Base-by-base conservation (phyloP, 92 coral and sea anemone genomes). In the Palythoa grandiflora region DNA sequence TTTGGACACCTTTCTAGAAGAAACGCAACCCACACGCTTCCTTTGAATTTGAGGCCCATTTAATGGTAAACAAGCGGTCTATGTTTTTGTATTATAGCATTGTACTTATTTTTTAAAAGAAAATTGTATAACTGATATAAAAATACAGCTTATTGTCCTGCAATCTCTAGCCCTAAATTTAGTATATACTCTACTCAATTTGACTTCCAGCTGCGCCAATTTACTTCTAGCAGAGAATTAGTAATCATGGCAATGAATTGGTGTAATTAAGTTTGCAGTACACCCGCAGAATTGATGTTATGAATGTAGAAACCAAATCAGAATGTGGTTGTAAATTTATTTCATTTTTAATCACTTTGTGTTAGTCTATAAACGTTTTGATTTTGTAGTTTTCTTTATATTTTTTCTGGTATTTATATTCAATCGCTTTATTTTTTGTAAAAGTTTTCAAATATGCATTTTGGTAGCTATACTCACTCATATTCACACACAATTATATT, bases 161-260 rank as follows among this genome's bases (percentile, higher is more conserved):
- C 75, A 44, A 68, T 68, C 55, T 68, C 74, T 66, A 44, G 2
- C 57, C 6, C 28, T 65, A 68, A 66, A 59, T 65, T 80, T 21
- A 44, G 86, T 81, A 35, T 65, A 81, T 61, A 79, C 59, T 65
- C 75, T 65, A 81, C 63, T 39, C 74, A 65, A 81, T 65, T 44
- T 36, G 44, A 19, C 19, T 48, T 65, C 20, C 61, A 81, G 73
- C 76, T 68, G 86, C 28, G 75, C 9, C 36, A 80, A 80, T 16
- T 21, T 51, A 73, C n/a, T 80, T 63, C 57, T 63, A 63, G 38
- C 85, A 39, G 86, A 65, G 75, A 65, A 48, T 21, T 68, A 44
- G 39, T 48, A 13, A 65, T 28, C 40, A 44, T 19, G 63, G 59
- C 54, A 21, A 37, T 40, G 39, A 81, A 44, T 51, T 37, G 75